Base-by-base conservation (phyloP, 1,140 invertebrate species). In the Homarus americanus region DNA sequence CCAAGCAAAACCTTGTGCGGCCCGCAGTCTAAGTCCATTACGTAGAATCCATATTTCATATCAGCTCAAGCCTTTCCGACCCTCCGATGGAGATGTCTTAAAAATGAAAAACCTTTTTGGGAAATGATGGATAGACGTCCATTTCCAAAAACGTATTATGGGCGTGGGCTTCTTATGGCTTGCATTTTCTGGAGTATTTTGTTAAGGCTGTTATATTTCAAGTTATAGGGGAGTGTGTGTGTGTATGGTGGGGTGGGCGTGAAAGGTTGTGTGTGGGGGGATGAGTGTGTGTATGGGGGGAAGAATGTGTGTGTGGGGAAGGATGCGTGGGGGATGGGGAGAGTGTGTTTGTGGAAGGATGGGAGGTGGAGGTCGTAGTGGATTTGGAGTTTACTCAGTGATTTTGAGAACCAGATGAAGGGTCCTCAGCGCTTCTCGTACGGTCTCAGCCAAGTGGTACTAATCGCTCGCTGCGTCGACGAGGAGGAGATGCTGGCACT, bases 31-130 rank as follows among this genome's bases (percentile, higher is more conserved):
- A 41, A 78, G 76, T 40, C 76, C 44, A 78, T 78, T 78, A 78
- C 76, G 36, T n/a, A 78, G 28, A 78, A 78, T 78, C 76, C 76
- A 78, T 78, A 78, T 78, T 78, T 78, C 76, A 78, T 78, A 41
- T 38, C 40, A 44, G 38, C 76, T 78, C 40, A 20, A 76, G 76
- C 38, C 76, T 4, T 20, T 34, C 76, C 76, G 40, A 78, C 76
- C 76, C 76, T 44, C n/a, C 76, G 76, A 78, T 78, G 76, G 76
- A 78, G 40, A 78, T 44, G 76, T 78, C 76, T 78, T 78, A 78
- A 78, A 78, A 78, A 78, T 78, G 76, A 44, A 44, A 78, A 78
- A 44, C 44, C 76, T 44, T 15, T 44, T 78, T 17, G 76, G 15
- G 28, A 44, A 44, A 78, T 78, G 76, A 78, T 78, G 76, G 76